Conservation (phyloP, 2,113 vertebrate species). For the Entelurus aequoreus region DNA sequence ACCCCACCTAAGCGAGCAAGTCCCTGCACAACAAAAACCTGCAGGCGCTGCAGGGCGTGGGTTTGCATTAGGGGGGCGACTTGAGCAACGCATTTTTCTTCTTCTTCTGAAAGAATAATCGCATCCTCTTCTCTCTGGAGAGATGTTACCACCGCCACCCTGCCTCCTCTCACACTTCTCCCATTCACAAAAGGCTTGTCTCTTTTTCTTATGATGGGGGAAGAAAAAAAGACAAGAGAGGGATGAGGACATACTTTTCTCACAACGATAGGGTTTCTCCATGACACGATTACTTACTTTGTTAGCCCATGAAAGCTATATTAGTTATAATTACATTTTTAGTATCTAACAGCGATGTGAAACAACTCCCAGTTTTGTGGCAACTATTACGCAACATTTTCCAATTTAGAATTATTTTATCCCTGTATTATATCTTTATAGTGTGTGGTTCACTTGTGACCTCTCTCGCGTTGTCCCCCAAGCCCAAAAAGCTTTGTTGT, state of each 20-base stretch:
- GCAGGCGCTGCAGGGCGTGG: constrained; percentile 19
- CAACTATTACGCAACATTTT: too few relatives aligned
- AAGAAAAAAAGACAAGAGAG: constrained; percentile 16
- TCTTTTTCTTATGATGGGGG: constrained; percentile 46
- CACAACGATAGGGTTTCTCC: constrained; percentile 68
- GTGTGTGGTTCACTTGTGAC: too few relatives aligned
- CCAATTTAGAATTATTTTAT: too few relatives aligned
- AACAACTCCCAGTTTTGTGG: too few relatives aligned
- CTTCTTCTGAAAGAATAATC: constrained; percentile 60
- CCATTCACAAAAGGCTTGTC: constrained; percentile 58
- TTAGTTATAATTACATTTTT: too few relatives aligned
- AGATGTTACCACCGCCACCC: constrained; percentile 40
- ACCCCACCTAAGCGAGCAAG: constrained; percentile 63
- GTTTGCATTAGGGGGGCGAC: constrained; percentile 31
- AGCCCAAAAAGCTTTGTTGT: too few relatives aligned
- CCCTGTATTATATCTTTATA: too few relatives aligned
- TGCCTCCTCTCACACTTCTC: constrained; percentile 6
- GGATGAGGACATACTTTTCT: constrained; percentile 48
- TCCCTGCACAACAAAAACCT: constrained; percentile 63
- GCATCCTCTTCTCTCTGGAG: constrained; percentile 60
- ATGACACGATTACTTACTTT: constrained; percentile 2
- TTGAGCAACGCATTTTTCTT: constrained; percentile 61
- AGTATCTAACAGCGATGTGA: too few relatives aligned
- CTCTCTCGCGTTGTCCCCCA: too few relatives aligned
- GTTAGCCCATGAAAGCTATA: too few relatives aligned